Evolutionary conservation across 1,140 invertebrate genomes (phyloP).

Genomic region (Pteromalus puparum): DNA sequence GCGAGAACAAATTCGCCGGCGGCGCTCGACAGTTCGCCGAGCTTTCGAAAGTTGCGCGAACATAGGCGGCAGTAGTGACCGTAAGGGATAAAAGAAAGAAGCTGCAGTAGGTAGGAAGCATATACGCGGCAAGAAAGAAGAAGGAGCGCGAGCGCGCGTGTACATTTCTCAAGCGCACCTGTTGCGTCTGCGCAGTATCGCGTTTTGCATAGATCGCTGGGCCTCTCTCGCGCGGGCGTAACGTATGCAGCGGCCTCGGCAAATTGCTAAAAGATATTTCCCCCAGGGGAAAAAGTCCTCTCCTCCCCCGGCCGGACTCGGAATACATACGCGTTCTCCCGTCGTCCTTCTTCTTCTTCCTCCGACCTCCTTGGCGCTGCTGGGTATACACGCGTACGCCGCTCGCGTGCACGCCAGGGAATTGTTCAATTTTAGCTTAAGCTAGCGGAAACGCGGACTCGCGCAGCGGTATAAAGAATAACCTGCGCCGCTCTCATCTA

Average conservation of each 20-base stretch:
- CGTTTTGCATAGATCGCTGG: constrained; percentile 7
- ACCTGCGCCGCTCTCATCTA: not conserved
- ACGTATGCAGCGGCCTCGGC: constrained; percentile 46
- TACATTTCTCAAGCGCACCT: constrained; percentile 43
- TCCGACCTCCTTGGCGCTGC: not conserved
- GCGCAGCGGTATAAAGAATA: constrained; percentile 38
- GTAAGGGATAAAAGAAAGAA: constrained; percentile 5
- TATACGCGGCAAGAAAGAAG: not conserved
- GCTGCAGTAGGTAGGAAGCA: no score
- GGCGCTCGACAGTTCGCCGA: not conserved
- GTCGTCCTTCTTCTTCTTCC: constrained; percentile 39
- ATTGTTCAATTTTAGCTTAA: constrained; percentile 67
- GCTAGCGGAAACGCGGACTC: constrained; percentile 52
- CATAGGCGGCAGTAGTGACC: not conserved
- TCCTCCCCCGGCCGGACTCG: constrained; percentile 49
- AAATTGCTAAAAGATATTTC: constrained; percentile 70
- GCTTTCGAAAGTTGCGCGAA: not conserved
- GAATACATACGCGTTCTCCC: constrained; percentile 58
- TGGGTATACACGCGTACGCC: not conserved
- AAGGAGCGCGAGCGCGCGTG: not conserved
- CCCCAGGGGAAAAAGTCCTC: constrained; percentile 53
- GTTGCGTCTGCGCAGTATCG: constrained; percentile 42
- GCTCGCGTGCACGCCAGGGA: constrained; percentile 54
- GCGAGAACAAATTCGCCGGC: not conserved
- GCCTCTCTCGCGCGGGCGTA: not conserved